A percentile compares a stretch with the other conserved stretches of the same genome.
Conservation (phyloP, 2,113 vertebrate genomes). For the Coracopsis vasa region DNA sequence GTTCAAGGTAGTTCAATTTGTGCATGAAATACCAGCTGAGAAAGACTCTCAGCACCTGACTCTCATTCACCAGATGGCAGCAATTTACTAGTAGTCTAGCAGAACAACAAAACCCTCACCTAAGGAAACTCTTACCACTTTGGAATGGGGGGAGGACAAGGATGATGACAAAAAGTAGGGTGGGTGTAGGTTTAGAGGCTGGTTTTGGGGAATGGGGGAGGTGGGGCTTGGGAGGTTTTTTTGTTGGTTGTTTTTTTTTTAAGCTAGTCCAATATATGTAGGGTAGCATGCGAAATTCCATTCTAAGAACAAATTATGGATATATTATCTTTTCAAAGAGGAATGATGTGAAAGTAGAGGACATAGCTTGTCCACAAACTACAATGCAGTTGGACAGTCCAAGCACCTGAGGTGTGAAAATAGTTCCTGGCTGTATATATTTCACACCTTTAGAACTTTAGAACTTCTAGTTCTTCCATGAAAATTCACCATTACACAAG, state of each 20-base stretch:
- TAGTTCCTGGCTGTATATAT: background rate
- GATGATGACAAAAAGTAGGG: background rate
- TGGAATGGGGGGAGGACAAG: accelerated
- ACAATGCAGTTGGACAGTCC: background rate
- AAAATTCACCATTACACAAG: background rate
- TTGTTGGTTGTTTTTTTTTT: too few species aligned
- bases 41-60: background rate
- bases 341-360: background rate
- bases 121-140: background rate
- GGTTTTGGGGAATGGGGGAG: background rate
- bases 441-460: background rate
- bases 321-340: background rate
- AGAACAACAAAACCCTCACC: background rate
- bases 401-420: background rate
- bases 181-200: background rate
- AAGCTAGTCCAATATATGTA: background rate
- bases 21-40: background rate
- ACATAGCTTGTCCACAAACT: background rate
- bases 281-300: background rate
- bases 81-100: background rate
- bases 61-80: background rate
- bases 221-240: background rate
- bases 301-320: background rate
- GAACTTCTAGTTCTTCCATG: too few species aligned
- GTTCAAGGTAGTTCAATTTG: background rate